Conservation (phyloP, 2,797 vertebrate species). For the Cuculus canorus region DNA sequence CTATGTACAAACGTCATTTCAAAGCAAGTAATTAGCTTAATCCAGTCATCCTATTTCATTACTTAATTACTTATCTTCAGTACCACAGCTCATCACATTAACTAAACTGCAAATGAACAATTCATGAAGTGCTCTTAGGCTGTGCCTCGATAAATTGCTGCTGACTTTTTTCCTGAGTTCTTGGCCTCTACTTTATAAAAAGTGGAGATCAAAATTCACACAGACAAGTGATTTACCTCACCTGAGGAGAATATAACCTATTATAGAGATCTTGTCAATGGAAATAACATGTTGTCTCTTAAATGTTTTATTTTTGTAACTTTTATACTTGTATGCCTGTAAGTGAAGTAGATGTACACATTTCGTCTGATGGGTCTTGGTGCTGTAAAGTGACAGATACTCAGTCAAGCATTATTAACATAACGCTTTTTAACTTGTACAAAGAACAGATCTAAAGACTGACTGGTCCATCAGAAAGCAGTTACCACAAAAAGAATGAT, state of each 20-base stretch:
- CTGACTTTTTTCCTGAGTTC: neutral
- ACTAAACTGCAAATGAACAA: neutral
- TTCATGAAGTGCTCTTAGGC: neutral
- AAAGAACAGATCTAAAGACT: neutral
- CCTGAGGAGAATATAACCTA: accelerated
- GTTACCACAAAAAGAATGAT: neutral
- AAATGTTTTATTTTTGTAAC: neutral
- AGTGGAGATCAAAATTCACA: neutral
- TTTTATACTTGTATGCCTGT: neutral
- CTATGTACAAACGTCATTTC: conserved; percentile 27
- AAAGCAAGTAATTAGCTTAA: conserved; percentile 50
- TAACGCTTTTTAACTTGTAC: neutral
- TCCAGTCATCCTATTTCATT: conserved; percentile 41
- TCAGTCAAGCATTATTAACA: conserved; percentile 9
- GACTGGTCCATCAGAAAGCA: neutral
- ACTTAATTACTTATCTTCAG: conserved; percentile 42
- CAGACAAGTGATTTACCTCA: neutral
- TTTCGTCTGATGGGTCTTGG: neutral
- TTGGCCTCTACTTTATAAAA: neutral
- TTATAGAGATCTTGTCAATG: neutral
- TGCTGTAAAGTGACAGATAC: conserved; percentile 9
- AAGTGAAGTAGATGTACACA: neutral
- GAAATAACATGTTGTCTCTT: neutral
- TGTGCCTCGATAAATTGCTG: neutral
- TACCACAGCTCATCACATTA: conserved; percentile 30